phyloP scores from a whole-genome alignment of 2,113 vertebrate species.

The Cacatua alba region DNA sequence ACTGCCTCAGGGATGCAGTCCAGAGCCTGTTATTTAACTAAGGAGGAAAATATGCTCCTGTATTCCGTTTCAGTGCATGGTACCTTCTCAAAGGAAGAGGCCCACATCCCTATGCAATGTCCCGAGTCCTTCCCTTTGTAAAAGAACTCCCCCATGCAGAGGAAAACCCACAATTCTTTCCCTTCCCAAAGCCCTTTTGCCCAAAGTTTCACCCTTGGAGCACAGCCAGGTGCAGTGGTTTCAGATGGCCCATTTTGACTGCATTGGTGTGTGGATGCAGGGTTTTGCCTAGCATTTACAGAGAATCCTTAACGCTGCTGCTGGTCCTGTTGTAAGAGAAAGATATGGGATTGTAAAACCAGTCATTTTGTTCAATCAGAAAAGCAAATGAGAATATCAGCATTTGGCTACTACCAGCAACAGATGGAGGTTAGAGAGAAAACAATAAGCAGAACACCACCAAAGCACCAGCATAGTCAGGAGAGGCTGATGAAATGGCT shows the following conservation, averaged over 20 bases:
- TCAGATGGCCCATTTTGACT: not conserved
- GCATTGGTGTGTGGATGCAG: rapidly evolving
- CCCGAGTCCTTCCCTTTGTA: not conserved
- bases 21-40: not conserved
- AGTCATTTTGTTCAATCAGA: not conserved
- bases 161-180: not conserved
- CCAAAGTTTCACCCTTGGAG: not conserved
- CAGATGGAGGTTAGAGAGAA: not conserved
- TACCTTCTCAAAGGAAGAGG: not conserved
- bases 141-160: not conserved
- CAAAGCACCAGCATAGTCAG: not conserved
- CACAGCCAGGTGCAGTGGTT: not conserved
- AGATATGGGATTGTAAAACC: not conserved
- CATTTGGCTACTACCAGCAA: not conserved
- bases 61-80: rapidly evolving
- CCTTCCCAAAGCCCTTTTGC: not conserved
- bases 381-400: not conserved
- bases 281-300: not conserved
- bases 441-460: not conserved
- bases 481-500: not conserved
- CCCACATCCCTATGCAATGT: not conserved
- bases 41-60: not conserved
- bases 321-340: not conserved
- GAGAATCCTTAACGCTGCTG: not conserved
- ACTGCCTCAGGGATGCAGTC: not conserved